A percentile compares a stretch with the other conserved stretches of the same genome.
Evolutionary conservation across 2,888 invertebrate genomes (phyloP).

Genomic region (Callyntrura sp.): DNA sequence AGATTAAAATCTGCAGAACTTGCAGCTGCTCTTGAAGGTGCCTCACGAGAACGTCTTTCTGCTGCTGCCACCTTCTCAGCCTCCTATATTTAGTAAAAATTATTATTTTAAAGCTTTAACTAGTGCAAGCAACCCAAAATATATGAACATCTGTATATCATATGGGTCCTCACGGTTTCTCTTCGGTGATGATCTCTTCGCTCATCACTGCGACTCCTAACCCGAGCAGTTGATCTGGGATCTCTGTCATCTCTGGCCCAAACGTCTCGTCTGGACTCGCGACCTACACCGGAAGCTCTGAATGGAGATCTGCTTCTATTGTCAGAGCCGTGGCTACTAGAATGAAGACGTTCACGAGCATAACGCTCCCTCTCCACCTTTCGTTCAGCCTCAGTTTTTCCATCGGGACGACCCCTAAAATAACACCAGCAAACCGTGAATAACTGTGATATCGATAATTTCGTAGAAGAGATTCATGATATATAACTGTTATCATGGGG

Average conservation of each 20-base stretch:
- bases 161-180: conserved; percentile 56
- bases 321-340: neutral
- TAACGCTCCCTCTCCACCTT: conserved; percentile 65
- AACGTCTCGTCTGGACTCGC: conserved; percentile 62
- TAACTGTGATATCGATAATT: too few species aligned
- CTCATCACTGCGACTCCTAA: conserved; percentile 49
- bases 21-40: conserved; percentile 54
- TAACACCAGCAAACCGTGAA: too few species aligned
- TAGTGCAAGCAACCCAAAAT: neutral
- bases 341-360: conserved; percentile 29
- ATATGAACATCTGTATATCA: too few species aligned
- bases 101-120: neutral
- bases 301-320: conserved; percentile 49
- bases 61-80: conserved; percentile 35
- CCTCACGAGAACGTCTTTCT: conserved; percentile 70
- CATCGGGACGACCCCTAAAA: conserved; percentile 46
- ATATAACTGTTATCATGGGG: too few species aligned
- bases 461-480: too few species aligned
- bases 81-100: conserved; percentile 24
- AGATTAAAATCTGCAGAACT: conserved; percentile 42
- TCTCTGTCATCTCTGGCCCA: conserved; percentile 68
- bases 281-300: conserved; percentile 16
- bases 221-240: conserved; percentile 22
- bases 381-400: conserved; percentile 65
- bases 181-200: conserved; percentile 62